Base-by-base conservation (phyloP, 2,113 vertebrate genomes). In the Collichthys lucidus region DNA sequence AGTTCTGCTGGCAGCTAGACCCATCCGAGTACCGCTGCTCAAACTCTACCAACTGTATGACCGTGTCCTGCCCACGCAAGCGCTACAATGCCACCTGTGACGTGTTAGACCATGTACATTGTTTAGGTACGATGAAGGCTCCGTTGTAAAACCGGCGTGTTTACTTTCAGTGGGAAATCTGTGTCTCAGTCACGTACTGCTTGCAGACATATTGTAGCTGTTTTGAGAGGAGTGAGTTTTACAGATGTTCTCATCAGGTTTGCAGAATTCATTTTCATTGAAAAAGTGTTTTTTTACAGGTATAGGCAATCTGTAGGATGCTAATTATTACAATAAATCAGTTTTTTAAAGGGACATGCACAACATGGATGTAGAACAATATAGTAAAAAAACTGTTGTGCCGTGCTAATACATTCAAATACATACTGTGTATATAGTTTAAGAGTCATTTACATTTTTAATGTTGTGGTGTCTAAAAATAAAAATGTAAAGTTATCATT, bases 1-100 rank as follows among this genome's bases (percentile, higher is more conserved):
- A 96, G 78, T 99, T 98, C 86, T 99, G 98, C 93, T 99, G 98
- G 98, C 98, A 99, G 94, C 95, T 99, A 50, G 96, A 97, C 0
- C 93, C 97, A 0, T 93, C 95, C 0, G 93, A 96, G 84, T 99
- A 99, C 1, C 92, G 95, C 10, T 99, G 98, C 85, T 93, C 94
- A 68, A 96, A 95, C 71, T 96, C 95, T 11, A 97, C 95, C 29
- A 96, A 47, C 94, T 99, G 98, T 83, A 98, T 96, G 97, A 96
- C 98, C 0, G 97, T 99, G 16, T 96, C 97, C 16, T 99, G 98
- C 60, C 97, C 97, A 0, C 96, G 98, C 44, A 96, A 96, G 11
- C 96, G 97, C 16, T 97, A 97, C 53, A 92, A 87, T 0, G 95
- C 97, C 83, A 98, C 95, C 42, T 99, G 98, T 60, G 95, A 96